phyloP scores from a whole-genome alignment of 2,888 invertebrate species.

The Thelaira solivaga region DNA sequence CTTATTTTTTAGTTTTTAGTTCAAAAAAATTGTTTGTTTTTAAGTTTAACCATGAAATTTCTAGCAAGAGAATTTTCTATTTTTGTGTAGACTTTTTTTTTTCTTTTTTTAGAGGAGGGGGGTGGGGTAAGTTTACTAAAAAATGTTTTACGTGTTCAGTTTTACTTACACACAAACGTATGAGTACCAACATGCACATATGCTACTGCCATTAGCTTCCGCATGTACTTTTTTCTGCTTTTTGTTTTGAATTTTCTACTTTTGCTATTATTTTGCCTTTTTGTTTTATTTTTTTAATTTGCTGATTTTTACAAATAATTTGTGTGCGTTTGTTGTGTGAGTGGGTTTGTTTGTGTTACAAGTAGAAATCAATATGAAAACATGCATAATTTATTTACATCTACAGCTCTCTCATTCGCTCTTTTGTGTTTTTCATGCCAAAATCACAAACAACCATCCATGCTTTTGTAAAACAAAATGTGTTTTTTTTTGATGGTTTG shows the following conservation, averaged over 20 bases:
- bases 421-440: constrained; percentile 3
- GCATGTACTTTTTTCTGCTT: neutral
- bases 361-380: constrained; percentile 32
- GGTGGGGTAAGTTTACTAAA: neutral
- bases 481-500: neutral
- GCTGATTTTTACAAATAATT: neutral
- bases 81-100: neutral
- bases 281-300: neutral
- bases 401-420: constrained; percentile 50
- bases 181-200: constrained; percentile 25
- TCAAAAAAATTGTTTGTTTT: neutral
- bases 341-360: neutral
- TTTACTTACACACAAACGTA: too few species aligned
- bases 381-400: constrained; percentile 19
- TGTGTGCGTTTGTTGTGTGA: neutral
- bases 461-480: neutral
- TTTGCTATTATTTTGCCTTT: neutral
- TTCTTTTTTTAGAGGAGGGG: too few species aligned
- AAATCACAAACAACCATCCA: neutral
- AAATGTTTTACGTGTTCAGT: neutral
- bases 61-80: constrained; percentile 2
- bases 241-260: neutral
- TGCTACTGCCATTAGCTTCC: constrained; percentile 25
- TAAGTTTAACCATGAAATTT: constrained; percentile 47
- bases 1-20: too few species aligned